Conservation (phyloP, 2,797 vertebrate genomes). For the Simalia tracyae region DNA sequence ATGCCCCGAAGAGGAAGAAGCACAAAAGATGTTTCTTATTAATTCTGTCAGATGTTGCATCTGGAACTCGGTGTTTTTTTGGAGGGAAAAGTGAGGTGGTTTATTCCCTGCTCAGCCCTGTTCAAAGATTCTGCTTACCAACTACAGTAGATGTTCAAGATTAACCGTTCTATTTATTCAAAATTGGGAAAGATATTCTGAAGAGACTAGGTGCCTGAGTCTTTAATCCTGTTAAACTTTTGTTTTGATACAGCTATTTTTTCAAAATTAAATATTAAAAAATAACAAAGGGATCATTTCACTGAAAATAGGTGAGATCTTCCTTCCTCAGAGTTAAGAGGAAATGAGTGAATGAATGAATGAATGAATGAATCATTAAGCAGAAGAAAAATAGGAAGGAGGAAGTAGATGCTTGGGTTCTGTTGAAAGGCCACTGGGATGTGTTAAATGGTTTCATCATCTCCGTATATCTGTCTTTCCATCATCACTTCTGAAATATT, state of each 20-base stretch:
- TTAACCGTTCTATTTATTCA: constrained; percentile 3
- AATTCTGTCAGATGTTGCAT: constrained; percentile 15
- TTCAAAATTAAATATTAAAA: background rate
- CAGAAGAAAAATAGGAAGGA: constrained; percentile 23
- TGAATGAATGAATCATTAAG: background rate
- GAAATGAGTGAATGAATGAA: constrained; percentile 24
- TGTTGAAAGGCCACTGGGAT: constrained; percentile 16
- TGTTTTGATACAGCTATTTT: constrained; percentile 48
- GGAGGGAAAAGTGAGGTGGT: constrained; percentile 15
- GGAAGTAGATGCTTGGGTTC: constrained; percentile 11
- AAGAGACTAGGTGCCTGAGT: constrained; percentile 10
- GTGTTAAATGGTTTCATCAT: constrained; percentile 10
- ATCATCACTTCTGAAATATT: constrained; percentile 31
- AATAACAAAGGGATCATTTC: constrained; percentile 28
- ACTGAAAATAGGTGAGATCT: constrained; percentile 1
- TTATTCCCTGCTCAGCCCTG: constrained; percentile 23
- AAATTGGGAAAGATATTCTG: background rate
- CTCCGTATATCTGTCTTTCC: constrained; percentile 10
- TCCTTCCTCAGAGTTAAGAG: constrained; percentile 34
- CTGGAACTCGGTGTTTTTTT: background rate
- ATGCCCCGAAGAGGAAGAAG: background rate
- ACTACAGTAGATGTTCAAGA: constrained; percentile 21
- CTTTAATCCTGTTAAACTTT: constrained; percentile 45
- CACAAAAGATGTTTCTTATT: background rate
- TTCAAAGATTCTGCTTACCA: constrained; percentile 35